Evolutionary conservation across 2,113 vertebrate species (phyloP).

Genomic region (human (Homo sapiens)): GRCh38 chr7:8542001-8542500

Average conservation of each 20-base stretch:
- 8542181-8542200: not conserved
- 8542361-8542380: not conserved
- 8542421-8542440: not conserved
- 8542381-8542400: not conserved
- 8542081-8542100: not conserved
- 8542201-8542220: not conserved
- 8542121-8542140: not conserved
- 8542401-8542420: not conserved
- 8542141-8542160: not conserved
- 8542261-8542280: not conserved
- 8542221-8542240: not conserved
- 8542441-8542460: not conserved
- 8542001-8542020: not conserved
- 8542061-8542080: not conserved
- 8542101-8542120: not conserved
- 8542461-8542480: not conserved
- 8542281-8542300: not conserved
- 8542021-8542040: not conserved
- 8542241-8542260: not conserved
- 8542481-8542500: not conserved
- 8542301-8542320: not conserved
- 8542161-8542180: not conserved
- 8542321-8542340: not conserved
- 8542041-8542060: not conserved
- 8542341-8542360: not conserved